Evolutionary conservation across 1,140 invertebrate genomes (phyloP), one percentile per base, ranked within the genome.

Genomic region (Drosophila murphyi): DNA sequence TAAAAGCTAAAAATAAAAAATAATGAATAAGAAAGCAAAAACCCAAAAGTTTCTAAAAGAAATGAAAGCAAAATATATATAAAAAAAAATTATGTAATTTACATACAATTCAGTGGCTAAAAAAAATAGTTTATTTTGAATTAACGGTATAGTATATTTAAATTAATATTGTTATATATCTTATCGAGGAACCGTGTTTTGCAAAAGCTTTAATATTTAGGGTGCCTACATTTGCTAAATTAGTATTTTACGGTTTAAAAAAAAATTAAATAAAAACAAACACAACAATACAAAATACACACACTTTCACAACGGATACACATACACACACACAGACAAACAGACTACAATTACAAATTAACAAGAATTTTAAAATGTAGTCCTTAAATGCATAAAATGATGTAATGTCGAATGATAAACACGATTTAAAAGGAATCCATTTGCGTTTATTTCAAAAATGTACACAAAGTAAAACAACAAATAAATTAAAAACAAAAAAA

Each of bases 181-280:
- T 91, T 78, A 91, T 76, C 82, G 85, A 90, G 82, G 78, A 92
- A 89, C 80, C 86, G 90, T 92, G 91, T 92, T 92, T 92, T 92
- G 91, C 90, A 90, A 91, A 92, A 92, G 91, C 91, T 92, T 92
- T 92, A 92, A 92, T 81, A 92, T 92, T 92, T 92, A 92, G 87
- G 91, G 91, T 92, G 91, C 91, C 91, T 92, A 92, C 87, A 92
- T 91, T 92, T 92, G 91, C 91, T 91, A 92, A 91, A 92, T 91
- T 91, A 91, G 89, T 91, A 91, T 91, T 86, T 91, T 82, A 91
- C 76, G 70, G 83, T 85, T 89, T 41, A 76, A 82, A 83, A 82
- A 65, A 20, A 20, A 20, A 20, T 20, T 20, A 20, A 20, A 20
- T 10, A 51, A 57, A 64, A 29, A 52, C 4, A 56, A 55, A 41